Evolutionary conservation across 2,113 vertebrate genomes (phyloP).

Genomic region (Montifringilla adamsi): DNA sequence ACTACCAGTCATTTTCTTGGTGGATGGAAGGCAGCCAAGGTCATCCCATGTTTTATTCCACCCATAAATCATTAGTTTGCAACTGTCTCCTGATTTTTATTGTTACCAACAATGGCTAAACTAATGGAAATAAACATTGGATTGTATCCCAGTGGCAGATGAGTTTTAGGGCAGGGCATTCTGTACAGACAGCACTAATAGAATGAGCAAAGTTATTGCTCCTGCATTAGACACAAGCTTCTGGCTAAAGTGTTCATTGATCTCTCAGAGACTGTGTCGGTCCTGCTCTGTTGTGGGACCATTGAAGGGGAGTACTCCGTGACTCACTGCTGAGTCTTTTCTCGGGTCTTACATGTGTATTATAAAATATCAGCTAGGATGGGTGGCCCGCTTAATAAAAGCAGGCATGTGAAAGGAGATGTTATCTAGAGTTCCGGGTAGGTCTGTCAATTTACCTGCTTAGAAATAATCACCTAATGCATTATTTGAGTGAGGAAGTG

Average conservation of each 20-base stretch:
- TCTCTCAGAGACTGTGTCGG: constrained; percentile 5
- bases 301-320: background rate
- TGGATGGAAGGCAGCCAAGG: constrained; percentile 67
- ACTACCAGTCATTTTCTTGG: constrained; percentile 59
- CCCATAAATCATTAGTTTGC: constrained; percentile 70
- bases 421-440: background rate
- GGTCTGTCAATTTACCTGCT: background rate
- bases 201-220: constrained; percentile 51
- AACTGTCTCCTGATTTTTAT: constrained; percentile 67
- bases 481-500: background rate
- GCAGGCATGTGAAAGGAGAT: background rate
- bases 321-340: background rate
- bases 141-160: constrained; percentile 57
- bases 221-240: constrained; percentile 38
- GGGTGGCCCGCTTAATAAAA: background rate
- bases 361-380: background rate
- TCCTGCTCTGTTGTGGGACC: background rate
- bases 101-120: constrained; percentile 69
- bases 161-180: constrained; percentile 57
- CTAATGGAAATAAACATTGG: constrained; percentile 75
- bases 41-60: constrained; percentile 27
- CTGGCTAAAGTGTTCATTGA: constrained; percentile 58
- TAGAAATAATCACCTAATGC: background rate
- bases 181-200: constrained; percentile 51
- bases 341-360: background rate